phyloP scores from a whole-genome alignment of 2,888 invertebrate genomes.

The Brachycybe producta region DNA sequence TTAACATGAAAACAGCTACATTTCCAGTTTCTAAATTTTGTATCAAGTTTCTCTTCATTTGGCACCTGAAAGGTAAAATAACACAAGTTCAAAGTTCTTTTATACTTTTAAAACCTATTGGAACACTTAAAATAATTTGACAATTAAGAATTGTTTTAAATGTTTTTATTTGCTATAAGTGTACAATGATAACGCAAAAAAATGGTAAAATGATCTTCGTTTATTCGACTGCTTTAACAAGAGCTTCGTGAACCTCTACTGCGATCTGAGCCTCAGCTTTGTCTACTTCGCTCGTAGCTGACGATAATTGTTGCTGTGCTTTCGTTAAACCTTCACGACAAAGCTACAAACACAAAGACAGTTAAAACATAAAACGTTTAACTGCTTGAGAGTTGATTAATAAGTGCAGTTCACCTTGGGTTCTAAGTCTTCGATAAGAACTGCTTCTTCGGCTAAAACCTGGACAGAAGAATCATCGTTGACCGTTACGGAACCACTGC shows the following conservation, averaged over 20 bases:
- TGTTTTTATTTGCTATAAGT: too few species aligned
- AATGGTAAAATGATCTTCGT: too few species aligned
- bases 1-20: too few species aligned
- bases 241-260: conserved; percentile 84
- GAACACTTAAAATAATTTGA: too few species aligned
- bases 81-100: too few species aligned
- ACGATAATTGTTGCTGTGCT: conserved; percentile 65
- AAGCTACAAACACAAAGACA: conserved; percentile 37
- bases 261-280: conserved; percentile 85
- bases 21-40: too few species aligned
- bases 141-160: too few species aligned
- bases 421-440: conserved; percentile 70
- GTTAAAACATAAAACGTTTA: background rate
- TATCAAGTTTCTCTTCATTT: too few species aligned
- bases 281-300: conserved; percentile 71
- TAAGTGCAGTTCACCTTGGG: conserved; percentile 38
- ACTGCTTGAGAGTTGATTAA: background rate
- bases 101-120: too few species aligned
- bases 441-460: conserved; percentile 91
- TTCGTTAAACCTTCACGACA: conserved; percentile 68
- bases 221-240: conserved; percentile 57
- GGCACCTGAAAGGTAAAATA: too few species aligned
- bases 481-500: conserved; percentile 89
- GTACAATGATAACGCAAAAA: too few species aligned
- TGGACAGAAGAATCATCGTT: conserved; percentile 90